Conservation (phyloP, 2,113 vertebrate genomes). For the Phocoena sinus region DNA sequence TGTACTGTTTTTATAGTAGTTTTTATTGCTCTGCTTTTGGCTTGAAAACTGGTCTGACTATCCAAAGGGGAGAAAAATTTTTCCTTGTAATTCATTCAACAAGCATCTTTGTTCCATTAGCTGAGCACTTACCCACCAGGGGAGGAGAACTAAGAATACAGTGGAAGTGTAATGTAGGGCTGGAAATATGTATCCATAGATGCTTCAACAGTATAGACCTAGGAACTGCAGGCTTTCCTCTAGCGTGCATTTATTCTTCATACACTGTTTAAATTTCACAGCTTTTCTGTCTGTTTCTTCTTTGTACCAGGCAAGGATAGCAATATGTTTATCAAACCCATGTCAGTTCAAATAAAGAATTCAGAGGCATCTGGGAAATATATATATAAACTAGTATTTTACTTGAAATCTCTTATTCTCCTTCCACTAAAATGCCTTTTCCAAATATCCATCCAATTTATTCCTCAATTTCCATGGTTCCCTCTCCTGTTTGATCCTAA, state of each 20-base stretch:
- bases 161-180: neutral
- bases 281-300: conserved; percentile 12
- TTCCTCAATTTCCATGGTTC: neutral
- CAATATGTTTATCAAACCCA: conserved; percentile 46
- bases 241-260: neutral
- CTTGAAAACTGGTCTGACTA: neutral
- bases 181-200: neutral
- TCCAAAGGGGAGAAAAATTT: neutral
- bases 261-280: neutral
- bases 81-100: conserved; percentile 8
- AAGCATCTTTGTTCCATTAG: neutral
- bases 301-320: neutral
- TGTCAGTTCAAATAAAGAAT: conserved; percentile 51
- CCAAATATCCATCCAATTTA: conserved; percentile 42
- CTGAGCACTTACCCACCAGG: neutral
- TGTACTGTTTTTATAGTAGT: neutral
- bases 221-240: neutral
- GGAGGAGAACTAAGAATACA: neutral
- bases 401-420: conserved; percentile 50
- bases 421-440: conserved; percentile 43
- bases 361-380: conserved; percentile 54
- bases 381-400: conserved; percentile 27
- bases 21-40: neutral
- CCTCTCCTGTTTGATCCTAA: neutral
- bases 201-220: neutral